phyloP scores from a whole-genome alignment of 2,113 vertebrate species.

The Sander lucioperca region DNA sequence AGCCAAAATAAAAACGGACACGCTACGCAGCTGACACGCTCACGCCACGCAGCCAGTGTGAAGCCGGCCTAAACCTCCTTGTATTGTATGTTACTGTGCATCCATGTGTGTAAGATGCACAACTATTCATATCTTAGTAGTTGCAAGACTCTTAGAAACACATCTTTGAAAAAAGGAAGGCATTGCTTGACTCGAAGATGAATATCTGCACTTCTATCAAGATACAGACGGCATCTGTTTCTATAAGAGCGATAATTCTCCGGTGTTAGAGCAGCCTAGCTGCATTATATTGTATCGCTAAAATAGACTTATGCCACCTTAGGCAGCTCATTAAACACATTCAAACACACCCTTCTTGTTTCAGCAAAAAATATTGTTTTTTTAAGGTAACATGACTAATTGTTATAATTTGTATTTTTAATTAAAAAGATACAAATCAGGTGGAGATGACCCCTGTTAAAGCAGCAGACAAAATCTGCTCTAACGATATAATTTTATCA shows the following conservation, averaged over 20 bases:
- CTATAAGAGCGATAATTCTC: background rate
- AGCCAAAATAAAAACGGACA: no score
- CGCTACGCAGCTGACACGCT: no score
- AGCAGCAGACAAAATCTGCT: no score
- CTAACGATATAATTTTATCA: no score
- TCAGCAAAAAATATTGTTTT: no score
- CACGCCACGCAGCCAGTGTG: no score
- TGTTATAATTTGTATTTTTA: no score
- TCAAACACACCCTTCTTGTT: background rate
- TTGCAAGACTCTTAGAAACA: background rate
- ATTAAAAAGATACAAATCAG: no score
- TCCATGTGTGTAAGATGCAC: background rate
- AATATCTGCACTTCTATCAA: background rate
- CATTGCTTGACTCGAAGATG: background rate
- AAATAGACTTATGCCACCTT: background rate
- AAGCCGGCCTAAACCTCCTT: no score
- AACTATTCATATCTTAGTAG: background rate
- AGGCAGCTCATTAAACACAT: background rate
- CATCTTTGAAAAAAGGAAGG: background rate
- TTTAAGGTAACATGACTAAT: no score
- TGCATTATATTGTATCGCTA: no score
- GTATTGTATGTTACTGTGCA: background rate
- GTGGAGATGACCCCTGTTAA: no score
- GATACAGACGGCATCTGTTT: background rate
- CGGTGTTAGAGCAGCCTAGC: background rate